A percentile compares a stretch with the other conserved stretches of the same genome.
Conservation (phyloP, 2,113 vertebrate species). For the Oxyura jamaicensis region DNA sequence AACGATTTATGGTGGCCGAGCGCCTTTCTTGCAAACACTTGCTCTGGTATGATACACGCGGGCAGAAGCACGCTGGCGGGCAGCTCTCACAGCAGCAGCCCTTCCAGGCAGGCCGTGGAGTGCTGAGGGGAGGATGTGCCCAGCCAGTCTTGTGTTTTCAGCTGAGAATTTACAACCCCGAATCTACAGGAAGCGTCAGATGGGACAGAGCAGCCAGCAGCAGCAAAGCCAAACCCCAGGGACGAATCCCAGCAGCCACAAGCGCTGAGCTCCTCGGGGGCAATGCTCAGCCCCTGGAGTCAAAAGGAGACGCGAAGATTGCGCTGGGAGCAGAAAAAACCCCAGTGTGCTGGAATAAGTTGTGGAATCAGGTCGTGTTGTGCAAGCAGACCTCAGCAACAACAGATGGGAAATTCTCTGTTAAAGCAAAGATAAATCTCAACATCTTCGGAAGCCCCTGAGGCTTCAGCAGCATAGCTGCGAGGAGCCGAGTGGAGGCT, state of each 20-base stretch:
- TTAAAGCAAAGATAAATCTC: neutral
- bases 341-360: neutral
- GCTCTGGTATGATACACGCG: accelerated
- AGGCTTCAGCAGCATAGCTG: neutral
- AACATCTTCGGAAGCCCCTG: neutral
- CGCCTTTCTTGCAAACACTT: neutral
- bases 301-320: neutral
- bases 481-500: neutral
- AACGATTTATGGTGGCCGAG: neutral
- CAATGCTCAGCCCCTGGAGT: neutral
- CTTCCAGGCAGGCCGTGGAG: neutral
- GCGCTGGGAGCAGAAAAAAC: neutral
- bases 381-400: neutral
- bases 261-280: neutral
- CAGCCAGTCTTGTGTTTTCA: neutral
- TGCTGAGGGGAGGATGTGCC: accelerated
- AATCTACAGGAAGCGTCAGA: neutral
- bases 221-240: neutral
- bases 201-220: neutral
- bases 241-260: neutral
- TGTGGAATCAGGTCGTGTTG: neutral
- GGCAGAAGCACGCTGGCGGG: neutral
- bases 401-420: neutral
- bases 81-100: neutral
- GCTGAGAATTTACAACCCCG: neutral